A percentile compares a stretch with the other conserved stretches of the same genome.
Conservation (phyloP, 2,797 vertebrate genomes). For the Anguilla pacifica region DNA sequence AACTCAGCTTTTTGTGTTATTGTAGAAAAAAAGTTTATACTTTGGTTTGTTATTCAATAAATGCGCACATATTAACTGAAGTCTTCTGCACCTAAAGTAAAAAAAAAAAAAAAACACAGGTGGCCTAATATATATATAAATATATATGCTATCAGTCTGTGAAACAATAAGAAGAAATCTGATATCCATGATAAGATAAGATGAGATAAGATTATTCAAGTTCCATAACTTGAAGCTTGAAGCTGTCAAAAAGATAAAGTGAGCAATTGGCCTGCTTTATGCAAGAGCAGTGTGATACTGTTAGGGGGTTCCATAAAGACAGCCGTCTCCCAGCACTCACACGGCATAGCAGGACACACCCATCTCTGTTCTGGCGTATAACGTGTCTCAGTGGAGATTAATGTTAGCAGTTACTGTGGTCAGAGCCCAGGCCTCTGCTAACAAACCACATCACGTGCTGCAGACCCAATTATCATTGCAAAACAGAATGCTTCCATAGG, state of each 20-base stretch:
- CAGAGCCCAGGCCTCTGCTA: constrained; percentile 38
- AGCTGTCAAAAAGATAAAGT: constrained; percentile 76
- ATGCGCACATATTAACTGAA: no score
- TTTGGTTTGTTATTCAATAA: no score
- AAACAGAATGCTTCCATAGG: not conserved
- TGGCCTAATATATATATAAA: no score
- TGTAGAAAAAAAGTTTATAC: no score
- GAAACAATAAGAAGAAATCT: constrained; percentile 77
- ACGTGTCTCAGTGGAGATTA: constrained; percentile 77
- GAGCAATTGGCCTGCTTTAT: constrained; percentile 77
- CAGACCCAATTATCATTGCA: not conserved
- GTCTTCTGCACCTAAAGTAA: not conserved
- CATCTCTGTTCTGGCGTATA: constrained; percentile 66
- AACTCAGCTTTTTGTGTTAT: no score
- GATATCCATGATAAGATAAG: constrained; percentile 80
- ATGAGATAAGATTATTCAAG: constrained; percentile 78
- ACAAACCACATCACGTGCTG: not conserved
- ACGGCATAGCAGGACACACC: constrained; percentile 67
- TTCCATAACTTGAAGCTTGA: constrained; percentile 77
- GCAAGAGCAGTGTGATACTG: constrained; percentile 75
- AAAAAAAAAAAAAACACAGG: no score
- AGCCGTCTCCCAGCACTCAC: constrained; percentile 45
- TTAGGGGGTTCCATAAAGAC: constrained; percentile 63
- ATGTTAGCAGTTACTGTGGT: constrained; percentile 71
- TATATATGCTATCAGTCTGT: constrained; percentile 52